Percentiles rank a stretch among this genome's conserved stretches.
phyloP scores from a whole-genome alignment of 2,797 vertebrate species.

The Hoplostethus mediterraneus region DNA sequence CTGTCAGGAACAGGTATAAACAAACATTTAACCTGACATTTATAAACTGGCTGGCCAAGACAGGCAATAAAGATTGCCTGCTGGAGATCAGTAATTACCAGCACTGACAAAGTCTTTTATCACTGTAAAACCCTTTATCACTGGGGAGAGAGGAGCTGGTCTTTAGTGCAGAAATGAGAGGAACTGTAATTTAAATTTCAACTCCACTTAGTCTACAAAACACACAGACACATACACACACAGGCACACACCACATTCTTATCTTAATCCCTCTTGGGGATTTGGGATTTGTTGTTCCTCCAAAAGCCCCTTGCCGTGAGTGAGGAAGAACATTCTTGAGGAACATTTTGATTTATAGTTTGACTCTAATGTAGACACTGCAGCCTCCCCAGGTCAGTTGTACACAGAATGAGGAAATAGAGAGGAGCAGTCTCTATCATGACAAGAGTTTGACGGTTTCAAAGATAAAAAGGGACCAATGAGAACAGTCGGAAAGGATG shows the following conservation, averaged over 20 bases:
- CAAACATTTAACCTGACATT: constrained; percentile 6
- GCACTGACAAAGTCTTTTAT: constrained; percentile 51
- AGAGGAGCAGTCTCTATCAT: neutral
- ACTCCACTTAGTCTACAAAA: neutral
- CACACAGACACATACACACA: neutral
- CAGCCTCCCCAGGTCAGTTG: neutral
- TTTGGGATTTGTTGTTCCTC: neutral
- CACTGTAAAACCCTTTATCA: constrained; percentile 26
- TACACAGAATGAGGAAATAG: constrained; percentile 8
- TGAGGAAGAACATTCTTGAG: neutral
- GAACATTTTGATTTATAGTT: constrained; percentile 7
- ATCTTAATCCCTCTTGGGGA: neutral
- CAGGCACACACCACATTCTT: neutral
- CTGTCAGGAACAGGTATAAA: constrained; percentile 11
- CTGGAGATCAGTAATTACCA: constrained; percentile 48
- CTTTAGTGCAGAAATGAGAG: constrained; percentile 17
- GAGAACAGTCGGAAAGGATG: constrained; percentile 19
- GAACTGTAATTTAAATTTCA: neutral
- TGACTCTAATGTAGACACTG: constrained; percentile 9
- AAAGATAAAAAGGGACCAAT: constrained; percentile 34
- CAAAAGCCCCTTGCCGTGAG: neutral
- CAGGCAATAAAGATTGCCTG: constrained; percentile 8
- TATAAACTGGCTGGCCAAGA: neutral
- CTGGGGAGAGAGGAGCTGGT: constrained; percentile 21
- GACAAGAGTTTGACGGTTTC: constrained; percentile 31